Conservation (phyloP, 2,797 vertebrate genomes). For the Ctenosaura bakeri region DNA sequence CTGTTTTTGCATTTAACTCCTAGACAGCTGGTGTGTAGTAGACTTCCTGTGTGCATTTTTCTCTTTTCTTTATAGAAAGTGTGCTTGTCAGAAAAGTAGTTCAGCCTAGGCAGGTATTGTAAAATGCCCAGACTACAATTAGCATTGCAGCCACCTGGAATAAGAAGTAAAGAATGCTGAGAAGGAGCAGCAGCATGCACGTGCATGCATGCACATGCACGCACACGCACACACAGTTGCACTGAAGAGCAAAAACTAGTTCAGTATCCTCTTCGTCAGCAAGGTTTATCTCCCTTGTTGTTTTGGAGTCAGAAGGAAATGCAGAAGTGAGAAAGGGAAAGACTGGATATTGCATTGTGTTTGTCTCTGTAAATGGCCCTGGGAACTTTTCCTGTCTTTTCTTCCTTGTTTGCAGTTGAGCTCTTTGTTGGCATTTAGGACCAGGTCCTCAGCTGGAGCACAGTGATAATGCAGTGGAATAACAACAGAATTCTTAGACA, state of each 20-base stretch:
- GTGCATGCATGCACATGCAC: too few species aligned
- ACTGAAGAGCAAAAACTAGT: background rate
- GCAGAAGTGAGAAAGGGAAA: background rate
- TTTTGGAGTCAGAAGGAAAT: slow-evolving; percentile 2
- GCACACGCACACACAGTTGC: background rate
- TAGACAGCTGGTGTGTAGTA: slow-evolving; percentile 46
- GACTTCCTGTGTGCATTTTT: slow-evolving; percentile 50
- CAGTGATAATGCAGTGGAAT: slow-evolving; percentile 1
- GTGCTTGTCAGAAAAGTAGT: slow-evolving; percentile 36
- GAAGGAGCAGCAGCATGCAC: background rate
- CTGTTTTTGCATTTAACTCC: background rate
- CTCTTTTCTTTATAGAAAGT: slow-evolving; percentile 52
- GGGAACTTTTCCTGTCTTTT: background rate
- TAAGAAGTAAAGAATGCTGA: slow-evolving; percentile 7
- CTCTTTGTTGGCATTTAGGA: slow-evolving; percentile 48
- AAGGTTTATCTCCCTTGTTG: slow-evolving; percentile 24
- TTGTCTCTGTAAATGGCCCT: background rate
- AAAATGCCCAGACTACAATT: slow-evolving; percentile 34
- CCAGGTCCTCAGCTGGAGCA: slow-evolving; percentile 30
- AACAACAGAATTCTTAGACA: slow-evolving; percentile 10
- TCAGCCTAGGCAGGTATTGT: slow-evolving; percentile 39
- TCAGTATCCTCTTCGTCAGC: fast-evolving
- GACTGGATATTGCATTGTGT: background rate
- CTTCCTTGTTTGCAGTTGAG: background rate
- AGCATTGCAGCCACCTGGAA: slow-evolving; percentile 1